A percentile compares a stretch with the other conserved stretches of the same genome.
Conservation (phyloP, 1,140 invertebrate genomes). For the Aethina tumida region DNA sequence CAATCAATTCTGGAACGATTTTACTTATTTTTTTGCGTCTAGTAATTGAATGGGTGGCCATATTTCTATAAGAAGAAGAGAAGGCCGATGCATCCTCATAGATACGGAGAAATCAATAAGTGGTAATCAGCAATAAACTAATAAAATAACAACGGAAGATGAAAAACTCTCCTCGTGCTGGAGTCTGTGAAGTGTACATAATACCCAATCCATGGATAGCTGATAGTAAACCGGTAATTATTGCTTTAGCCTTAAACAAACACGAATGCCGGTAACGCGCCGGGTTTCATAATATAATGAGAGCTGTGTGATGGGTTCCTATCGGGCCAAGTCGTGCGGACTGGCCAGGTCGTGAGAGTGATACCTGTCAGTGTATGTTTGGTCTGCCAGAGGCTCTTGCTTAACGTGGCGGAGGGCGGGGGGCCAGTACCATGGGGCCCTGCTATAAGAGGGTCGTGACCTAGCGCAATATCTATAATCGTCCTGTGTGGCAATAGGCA, state of each 20-base stretch:
- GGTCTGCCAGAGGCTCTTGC: conserved; percentile 4
- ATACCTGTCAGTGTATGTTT: conserved; percentile 21
- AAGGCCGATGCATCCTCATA: too few relatives aligned
- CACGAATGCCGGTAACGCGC: conserved; percentile 21
- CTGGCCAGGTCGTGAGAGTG: conserved; percentile 24
- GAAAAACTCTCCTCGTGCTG: too few relatives aligned
- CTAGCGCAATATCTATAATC: conserved; percentile 7
- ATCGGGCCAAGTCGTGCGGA: conserved; percentile 17
- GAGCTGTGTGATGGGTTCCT: conserved; percentile 14
- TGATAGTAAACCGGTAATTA: too few relatives aligned
- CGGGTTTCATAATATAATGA: conserved; percentile 22
- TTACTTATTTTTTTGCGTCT: too few relatives aligned
- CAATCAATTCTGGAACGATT: too few relatives aligned
- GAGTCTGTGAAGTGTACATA: too few relatives aligned
- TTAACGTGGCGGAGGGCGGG: conserved; percentile 2
- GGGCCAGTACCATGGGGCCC: conserved; percentile 13
- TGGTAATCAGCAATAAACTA: too few relatives aligned
- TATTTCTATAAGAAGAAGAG: too few relatives aligned
- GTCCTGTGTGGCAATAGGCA: conserved; percentile 21
- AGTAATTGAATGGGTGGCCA: too few relatives aligned
- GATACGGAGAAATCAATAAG: too few relatives aligned
- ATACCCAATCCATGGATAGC: too few relatives aligned
- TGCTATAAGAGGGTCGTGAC: conserved; percentile 15
- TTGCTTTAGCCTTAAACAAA: conserved; percentile 22
- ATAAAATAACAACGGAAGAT: too few relatives aligned